Conservation (phyloP, 2,113 vertebrate genomes). For the Phoenicopterus ruber region DNA sequence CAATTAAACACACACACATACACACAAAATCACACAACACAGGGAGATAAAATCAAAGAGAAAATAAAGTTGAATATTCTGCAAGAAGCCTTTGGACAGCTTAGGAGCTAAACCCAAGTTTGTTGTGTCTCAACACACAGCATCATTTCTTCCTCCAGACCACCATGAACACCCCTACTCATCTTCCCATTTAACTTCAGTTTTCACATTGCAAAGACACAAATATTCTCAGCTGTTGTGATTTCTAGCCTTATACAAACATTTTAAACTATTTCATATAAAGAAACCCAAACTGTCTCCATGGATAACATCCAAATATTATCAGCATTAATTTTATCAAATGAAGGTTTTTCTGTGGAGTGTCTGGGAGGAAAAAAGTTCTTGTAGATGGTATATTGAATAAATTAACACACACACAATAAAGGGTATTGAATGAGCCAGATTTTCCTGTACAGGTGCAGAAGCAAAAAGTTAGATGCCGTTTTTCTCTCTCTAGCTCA, state of each 20-base stretch:
- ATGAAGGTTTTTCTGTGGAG: background rate
- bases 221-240: background rate
- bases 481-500: background rate
- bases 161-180: background rate
- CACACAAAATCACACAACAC: background rate
- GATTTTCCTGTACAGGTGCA: conserved; percentile 1
- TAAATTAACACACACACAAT: conserved; percentile 15
- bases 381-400: background rate
- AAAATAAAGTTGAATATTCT: background rate
- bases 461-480: background rate
- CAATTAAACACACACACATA: background rate
- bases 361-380: background rate
- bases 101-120: background rate
- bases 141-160: background rate
- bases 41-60: background rate
- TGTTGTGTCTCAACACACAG: background rate
- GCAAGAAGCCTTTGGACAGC: background rate
- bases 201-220: background rate
- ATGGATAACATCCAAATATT: background rate
- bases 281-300: background rate
- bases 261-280: background rate
- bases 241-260: background rate
- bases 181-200: background rate
- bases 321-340: background rate
- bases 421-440: conserved; percentile 5